Evolutionary conservation across 2,797 vertebrate species (phyloP), one percentile per base, ranked within the genome.

Genomic region (Malurus splendens): DNA sequence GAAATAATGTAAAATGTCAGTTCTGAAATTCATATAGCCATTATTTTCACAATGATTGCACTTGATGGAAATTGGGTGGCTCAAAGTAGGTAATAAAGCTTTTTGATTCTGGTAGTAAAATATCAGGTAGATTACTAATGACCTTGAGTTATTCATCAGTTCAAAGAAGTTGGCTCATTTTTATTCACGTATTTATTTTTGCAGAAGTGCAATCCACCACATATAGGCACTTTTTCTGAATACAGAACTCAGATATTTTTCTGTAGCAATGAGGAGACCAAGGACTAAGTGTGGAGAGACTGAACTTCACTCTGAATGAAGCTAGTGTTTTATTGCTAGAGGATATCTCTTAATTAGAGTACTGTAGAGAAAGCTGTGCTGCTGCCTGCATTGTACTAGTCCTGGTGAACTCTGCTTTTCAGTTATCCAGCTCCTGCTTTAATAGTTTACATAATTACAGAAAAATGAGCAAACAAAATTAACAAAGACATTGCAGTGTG

Each of bases 161-260:
- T 91, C 51, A 78, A 60, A 86, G 65, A 65, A 62, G 44, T 54
- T 89, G 51, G 17, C 57, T 86, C 68, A 39, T 82, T 92, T 90
- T 82, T 70, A 57, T 90, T 92, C 70, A 33, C n/a, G 4, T 89
- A 57, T 90, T 93, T 93, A 81, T 89, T 92, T 87, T 86, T 86
- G 54, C 14, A 1, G 33, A 68, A 88, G 39, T 82, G 66, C 27
- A 82, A 15, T 85, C 60, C n/a, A 56, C 83, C 50, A 44, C 33
- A 27, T 6, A 23, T 27, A 73, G 59, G 48, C 30, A 57, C 28
- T 71, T 54, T 44, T 60, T 67, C 45, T 82, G 55, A 82, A 66
- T 59, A 30, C 44, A 78, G 27, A 78, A 47, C 50, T 90, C 24
- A 27, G n/a, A 54, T 86, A 71, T 82, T 52, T 81, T 57, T 25